phyloP scores from a whole-genome alignment of 2,888 invertebrate species.

The Pandemis corylana region DNA sequence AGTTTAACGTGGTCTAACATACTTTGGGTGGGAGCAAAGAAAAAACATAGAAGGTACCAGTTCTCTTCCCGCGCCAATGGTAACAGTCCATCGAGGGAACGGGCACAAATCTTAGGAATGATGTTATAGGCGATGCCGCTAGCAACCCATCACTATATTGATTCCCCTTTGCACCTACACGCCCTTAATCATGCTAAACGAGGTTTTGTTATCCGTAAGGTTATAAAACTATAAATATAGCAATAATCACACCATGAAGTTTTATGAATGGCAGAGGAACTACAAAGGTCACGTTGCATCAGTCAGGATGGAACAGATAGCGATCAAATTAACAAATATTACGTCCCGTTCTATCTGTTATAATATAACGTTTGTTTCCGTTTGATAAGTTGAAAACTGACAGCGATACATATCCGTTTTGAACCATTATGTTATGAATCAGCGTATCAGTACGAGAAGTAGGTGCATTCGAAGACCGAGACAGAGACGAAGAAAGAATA shows the following conservation, averaged over 20 bases:
- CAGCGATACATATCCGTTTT: constrained; percentile 9
- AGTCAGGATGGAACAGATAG: constrained; percentile 52
- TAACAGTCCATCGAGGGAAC: too few relatives aligned
- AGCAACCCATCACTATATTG: too few relatives aligned
- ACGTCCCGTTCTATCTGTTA: constrained; percentile 43
- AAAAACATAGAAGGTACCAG: too few relatives aligned
- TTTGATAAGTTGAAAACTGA: constrained; percentile 8
- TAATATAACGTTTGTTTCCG: constrained; percentile 32
- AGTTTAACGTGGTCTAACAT: not conserved
- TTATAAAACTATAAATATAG: not conserved
- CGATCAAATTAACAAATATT: constrained; percentile 45
- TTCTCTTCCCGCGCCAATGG: too few relatives aligned
- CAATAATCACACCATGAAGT: constrained; percentile 14
- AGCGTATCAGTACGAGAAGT: too few relatives aligned
- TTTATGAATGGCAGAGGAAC: constrained; percentile 11
- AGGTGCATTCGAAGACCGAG: too few relatives aligned
- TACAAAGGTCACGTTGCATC: constrained; percentile 49
- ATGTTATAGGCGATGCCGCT: too few relatives aligned
- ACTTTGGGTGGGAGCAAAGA: not conserved
- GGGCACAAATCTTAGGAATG: too few relatives aligned
- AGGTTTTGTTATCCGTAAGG: too few relatives aligned
- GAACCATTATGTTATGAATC: not conserved
- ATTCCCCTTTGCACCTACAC: too few relatives aligned
- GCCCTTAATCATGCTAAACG: too few relatives aligned
- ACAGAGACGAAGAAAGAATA: too few relatives aligned